These are phyloP conservation scores for Condylostylus longicornis DNA, from an alignment of 1,140 invertebrate species.

Conservation along the genomic window DNA sequence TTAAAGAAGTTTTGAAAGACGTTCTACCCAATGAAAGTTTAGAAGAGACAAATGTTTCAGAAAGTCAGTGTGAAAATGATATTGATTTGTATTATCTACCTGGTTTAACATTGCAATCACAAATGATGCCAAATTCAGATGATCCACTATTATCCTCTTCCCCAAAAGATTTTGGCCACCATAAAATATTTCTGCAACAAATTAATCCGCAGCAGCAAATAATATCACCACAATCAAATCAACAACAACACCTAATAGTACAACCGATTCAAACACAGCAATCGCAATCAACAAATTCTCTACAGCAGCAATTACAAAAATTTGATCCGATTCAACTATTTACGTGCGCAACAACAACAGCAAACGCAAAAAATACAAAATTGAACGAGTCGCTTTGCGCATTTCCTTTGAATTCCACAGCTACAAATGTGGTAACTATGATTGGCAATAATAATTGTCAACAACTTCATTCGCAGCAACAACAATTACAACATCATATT, in stretches of 20 bases:
- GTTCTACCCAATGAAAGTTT: conserved; percentile 58
- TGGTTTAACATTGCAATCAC: conserved; percentile 39
- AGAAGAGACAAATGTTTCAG: conserved; percentile 18
- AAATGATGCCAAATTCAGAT: conserved; percentile 73
- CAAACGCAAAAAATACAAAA: not conserved
- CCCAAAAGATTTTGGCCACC: conserved; percentile 56
- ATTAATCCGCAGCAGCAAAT: conserved; percentile 1
- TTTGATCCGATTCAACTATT: conserved; percentile 1
- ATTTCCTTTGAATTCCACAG: too few relatives aligned
- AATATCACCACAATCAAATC: conserved; percentile 6
- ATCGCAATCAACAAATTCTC: conserved; percentile 11
- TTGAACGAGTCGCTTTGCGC: not conserved
- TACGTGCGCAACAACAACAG: conserved; percentile 6
- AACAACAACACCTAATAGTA: conserved; percentile 9
- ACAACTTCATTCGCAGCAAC: not conserved
- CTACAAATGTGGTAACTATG: conserved; percentile 1
- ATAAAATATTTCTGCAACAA: conserved; percentile 28
- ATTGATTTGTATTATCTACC: conserved; percentile 31
- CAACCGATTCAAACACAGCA: conserved; percentile 10
- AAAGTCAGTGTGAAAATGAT: conserved; percentile 24
- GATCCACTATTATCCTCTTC: conserved; percentile 67
- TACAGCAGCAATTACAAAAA: conserved; percentile 9
- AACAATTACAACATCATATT: too few relatives aligned
- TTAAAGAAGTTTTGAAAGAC: conserved; percentile 65
- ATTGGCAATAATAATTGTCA: not conserved